Conservation (phyloP, 2,113 vertebrate species). For the Ardeotis arabs region DNA sequence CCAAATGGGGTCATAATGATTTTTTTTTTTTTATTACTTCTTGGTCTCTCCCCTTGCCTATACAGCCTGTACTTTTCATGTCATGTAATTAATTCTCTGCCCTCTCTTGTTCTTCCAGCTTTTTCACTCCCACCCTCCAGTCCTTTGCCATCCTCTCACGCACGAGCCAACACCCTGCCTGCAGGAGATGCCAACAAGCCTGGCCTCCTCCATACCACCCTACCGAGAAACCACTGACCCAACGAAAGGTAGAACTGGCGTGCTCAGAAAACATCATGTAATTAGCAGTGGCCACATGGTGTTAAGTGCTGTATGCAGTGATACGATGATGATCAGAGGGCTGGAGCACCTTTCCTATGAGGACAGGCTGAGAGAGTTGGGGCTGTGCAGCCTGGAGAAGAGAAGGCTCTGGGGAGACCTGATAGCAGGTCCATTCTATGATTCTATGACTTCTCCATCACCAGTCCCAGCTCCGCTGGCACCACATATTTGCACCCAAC, state of each 20-base stretch:
- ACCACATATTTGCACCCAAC: fast-evolving
- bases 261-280: neutral
- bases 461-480: neutral
- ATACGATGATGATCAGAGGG: too few species aligned
- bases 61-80: neutral
- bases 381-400: too few species aligned
- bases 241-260: neutral
- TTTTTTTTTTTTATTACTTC: neutral
- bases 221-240: neutral
- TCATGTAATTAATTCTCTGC: neutral
- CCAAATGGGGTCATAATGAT: neutral
- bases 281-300: fast-evolving
- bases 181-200: neutral
- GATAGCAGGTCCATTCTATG: too few species aligned
- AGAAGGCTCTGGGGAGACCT: too few species aligned
- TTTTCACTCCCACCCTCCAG: neutral
- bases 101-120: neutral
- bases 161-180: neutral
- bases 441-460: neutral
- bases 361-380: too few species aligned
- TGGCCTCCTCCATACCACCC: neutral
- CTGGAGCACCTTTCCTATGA: too few species aligned
- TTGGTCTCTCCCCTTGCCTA: neutral
- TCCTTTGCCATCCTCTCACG: neutral
- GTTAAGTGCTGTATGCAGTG: fast-evolving